Percentiles rank a stretch among this genome's conserved stretches.
Evolutionary conservation across 2,113 vertebrate genomes (phyloP).

Genomic region (Dermatemys mawii): DNA sequence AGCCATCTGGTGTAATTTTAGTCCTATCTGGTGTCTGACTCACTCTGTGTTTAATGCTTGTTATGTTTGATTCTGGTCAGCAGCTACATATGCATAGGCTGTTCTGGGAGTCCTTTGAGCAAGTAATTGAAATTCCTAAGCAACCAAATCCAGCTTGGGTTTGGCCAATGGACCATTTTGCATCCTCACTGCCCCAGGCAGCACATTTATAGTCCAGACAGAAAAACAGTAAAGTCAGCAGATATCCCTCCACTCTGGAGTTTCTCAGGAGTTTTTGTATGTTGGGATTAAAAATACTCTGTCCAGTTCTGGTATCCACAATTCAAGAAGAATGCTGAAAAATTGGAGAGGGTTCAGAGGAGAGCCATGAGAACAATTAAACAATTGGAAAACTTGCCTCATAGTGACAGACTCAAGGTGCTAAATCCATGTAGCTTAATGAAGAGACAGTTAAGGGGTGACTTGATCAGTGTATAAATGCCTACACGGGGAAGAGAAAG

Average conservation of each 20-base stretch:
- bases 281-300: no score
- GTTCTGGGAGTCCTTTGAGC: background rate
- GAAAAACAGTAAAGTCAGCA: background rate
- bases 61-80: background rate
- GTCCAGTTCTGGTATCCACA: no score
- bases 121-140: slow-evolving; percentile 36
- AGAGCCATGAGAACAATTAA: no score
- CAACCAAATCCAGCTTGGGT: background rate
- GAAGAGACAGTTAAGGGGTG: no score
- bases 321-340: no score
- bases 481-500: no score
- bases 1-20: background rate
- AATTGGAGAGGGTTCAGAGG: no score
- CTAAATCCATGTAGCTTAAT: no score
- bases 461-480: no score
- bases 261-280: no score
- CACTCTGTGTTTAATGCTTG: rapidly evolving
- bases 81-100: background rate
- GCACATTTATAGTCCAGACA: slow-evolving; percentile 7
- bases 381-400: no score
- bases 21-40: rapidly evolving
- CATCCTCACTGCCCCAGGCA: background rate
- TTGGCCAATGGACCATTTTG: background rate
- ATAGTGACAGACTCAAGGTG: no score
- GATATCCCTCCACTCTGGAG: background rate